Percentiles rank a stretch among this genome's conserved stretches.
Evolutionary conservation across 2,113 vertebrate genomes (phyloP).

Genomic region (Enhydra lutris): DNA sequence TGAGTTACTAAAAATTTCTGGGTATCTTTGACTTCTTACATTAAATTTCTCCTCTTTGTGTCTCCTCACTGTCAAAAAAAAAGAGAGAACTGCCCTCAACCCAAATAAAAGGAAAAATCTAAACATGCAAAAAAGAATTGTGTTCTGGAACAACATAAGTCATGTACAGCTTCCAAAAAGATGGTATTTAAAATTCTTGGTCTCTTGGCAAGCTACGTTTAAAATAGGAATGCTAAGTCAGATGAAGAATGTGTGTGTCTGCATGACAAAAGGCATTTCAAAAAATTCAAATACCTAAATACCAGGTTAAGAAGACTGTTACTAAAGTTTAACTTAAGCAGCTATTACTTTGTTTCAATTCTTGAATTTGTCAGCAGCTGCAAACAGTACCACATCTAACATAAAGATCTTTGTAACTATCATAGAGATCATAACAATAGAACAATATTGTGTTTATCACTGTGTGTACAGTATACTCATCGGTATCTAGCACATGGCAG

Average conservation of each 20-base stretch:
- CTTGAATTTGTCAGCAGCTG: constrained; percentile 22
- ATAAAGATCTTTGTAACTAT: constrained; percentile 28
- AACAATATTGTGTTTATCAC: background rate
- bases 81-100: background rate
- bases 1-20: background rate
- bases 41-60: background rate
- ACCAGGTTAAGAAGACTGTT: background rate
- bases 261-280: background rate
- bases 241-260: background rate
- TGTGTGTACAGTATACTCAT: background rate
- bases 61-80: background rate
- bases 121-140: background rate
- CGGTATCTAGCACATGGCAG: background rate
- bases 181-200: background rate
- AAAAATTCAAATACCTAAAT: constrained; percentile 9
- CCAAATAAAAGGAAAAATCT: background rate
- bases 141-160: background rate
- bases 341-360: background rate
- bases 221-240: background rate
- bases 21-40: background rate
- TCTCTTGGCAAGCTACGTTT: background rate
- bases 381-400: background rate
- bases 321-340: constrained; percentile 25
- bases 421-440: background rate
- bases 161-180: background rate